Base-by-base conservation (phyloP, 2,888 invertebrate species). In the Stenchaetothrips biformis region DNA sequence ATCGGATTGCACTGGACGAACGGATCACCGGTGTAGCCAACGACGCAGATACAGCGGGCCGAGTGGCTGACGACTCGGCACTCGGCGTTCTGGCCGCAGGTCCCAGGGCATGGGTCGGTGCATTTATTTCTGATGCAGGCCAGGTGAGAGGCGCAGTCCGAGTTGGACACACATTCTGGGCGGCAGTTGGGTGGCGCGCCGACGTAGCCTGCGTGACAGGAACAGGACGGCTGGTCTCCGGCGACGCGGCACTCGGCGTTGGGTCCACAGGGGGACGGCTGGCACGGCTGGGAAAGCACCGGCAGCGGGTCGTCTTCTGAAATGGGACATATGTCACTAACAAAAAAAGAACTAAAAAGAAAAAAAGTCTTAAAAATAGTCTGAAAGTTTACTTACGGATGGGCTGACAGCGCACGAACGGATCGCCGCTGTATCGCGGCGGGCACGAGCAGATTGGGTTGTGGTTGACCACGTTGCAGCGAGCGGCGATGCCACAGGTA, bases 21-120 rank as follows among this genome's bases (percentile, higher is more conserved):
- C 25, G 91, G 91, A 87, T 91, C 90, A 4, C 92, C 92, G 48
- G 87, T 87, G 81, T 86, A 90, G 13, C 89, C 88, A 2, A 88
- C 86, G 27, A 90, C 89, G 84, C 92, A 92, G 82, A 90, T 90
- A 83, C 92, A 92, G 77, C 91, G 89, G 0, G 91, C 94, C 85
- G 92, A 93, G 86, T 95, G 95, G 85, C 93, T 92, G 79, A 93
- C 90, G 79, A 94, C 93, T 88, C 92, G 92, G 85, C 95, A 95
- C 84, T 91, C 89, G 67, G 95, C 93, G 85, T 94, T 92, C 80
- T 90, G 88, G 80, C 95, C 94, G 85, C 94, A 95, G 81, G 92
- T 92, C 83, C 92, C 93, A 79, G 90, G 90, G 86, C 94, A 94
- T 49, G 94, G 94, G 87, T 94, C 92, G 81, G 89, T 88, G 86